Percentiles rank a stretch among this genome's conserved stretches.
phyloP scores from a whole-genome alignment of 2,797 vertebrate species.

The Melanogrammus aeglefinus region DNA sequence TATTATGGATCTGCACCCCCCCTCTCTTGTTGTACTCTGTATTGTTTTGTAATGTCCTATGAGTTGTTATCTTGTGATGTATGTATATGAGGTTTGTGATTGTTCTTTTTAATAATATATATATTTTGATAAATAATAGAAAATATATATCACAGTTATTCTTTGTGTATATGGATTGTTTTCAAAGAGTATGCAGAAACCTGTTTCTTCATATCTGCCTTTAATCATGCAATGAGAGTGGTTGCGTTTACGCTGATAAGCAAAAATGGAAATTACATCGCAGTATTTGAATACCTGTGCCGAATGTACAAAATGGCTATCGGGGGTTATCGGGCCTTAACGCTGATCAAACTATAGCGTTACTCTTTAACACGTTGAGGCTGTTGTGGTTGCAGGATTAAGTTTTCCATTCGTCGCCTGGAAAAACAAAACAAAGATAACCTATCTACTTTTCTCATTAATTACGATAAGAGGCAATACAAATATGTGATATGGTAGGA shows the following conservation, averaged over 20 bases:
- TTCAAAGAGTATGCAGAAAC: background rate
- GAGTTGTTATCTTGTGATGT: no score
- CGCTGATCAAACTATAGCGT: background rate
- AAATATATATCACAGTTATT: background rate
- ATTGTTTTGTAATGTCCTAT: no score
- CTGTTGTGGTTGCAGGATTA: constrained; percentile 22
- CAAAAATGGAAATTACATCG: constrained; percentile 30
- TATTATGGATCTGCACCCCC: no score
- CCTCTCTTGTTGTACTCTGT: no score
- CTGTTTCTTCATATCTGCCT: constrained; percentile 14
- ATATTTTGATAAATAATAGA: no score
- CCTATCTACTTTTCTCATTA: constrained; percentile 14
- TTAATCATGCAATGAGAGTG: constrained; percentile 29
- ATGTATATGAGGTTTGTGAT: no score
- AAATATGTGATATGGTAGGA: constrained; percentile 33
- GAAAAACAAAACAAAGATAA: constrained; percentile 34
- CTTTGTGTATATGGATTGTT: constrained; percentile 9
- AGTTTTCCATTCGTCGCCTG: constrained; percentile 36
- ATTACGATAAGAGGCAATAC: constrained; percentile 34
- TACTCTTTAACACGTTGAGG: background rate
- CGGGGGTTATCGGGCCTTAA: constrained; percentile 31
- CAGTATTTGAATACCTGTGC: constrained; percentile 6
- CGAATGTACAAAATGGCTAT: constrained; percentile 34
- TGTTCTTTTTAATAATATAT: no score
- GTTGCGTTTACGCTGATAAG: constrained; percentile 22